phyloP scores from a whole-genome alignment of 2,113 vertebrate species.

The Bubo scandiacus region DNA sequence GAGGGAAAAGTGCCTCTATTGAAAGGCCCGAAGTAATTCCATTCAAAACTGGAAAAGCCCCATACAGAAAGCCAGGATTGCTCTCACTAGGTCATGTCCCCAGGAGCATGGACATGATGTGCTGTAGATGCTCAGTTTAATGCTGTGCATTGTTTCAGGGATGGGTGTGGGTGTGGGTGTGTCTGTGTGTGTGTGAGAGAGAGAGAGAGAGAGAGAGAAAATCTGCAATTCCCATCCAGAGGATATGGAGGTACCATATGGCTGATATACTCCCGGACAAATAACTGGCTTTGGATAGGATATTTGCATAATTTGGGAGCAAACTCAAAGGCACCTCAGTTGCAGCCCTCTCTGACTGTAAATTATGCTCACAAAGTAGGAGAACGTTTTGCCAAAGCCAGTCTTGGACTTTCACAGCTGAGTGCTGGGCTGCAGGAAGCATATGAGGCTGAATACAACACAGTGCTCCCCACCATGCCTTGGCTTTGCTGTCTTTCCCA shows the following conservation, averaged over 20 bases:
- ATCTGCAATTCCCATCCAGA: neutral
- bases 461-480: neutral
- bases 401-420: neutral
- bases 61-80: neutral
- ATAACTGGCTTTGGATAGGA: neutral
- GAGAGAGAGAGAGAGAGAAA: too few species aligned
- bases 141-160: neutral
- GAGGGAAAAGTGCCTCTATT: neutral
- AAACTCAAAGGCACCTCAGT: neutral
- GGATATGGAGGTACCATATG: neutral
- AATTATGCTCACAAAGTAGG: neutral
- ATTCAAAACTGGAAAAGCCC: neutral
- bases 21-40: neutral
- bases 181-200: neutral
- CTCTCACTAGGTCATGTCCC: neutral
- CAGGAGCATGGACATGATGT: rapidly evolving
- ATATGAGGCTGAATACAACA: neutral
- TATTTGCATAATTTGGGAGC: neutral
- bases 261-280: neutral
- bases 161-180: too few species aligned
- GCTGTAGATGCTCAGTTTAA: neutral
- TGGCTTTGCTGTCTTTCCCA: neutral
- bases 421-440: neutral
- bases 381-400: neutral
- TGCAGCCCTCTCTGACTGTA: neutral